Conservation (phyloP, 2,888 invertebrate genomes). For the Leucophenga maculata region DNA sequence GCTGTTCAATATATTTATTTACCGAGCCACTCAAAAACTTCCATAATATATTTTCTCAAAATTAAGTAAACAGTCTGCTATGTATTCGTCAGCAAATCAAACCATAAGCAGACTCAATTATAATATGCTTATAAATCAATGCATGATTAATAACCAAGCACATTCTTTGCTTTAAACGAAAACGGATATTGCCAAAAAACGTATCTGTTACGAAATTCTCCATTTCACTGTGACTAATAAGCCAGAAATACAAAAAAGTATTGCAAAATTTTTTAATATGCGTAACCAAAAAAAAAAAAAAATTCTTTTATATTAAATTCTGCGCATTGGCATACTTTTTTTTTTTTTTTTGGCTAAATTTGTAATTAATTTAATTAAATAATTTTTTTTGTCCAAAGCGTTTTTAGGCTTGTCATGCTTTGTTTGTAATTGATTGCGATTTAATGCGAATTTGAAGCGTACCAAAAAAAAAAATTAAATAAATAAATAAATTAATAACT, state of each 20-base stretch:
- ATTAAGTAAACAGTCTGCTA: too few species aligned
- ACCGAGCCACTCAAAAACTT: too few species aligned
- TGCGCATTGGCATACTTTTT: constrained; percentile 12
- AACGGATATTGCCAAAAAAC: constrained; percentile 21
- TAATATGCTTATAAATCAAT: not conserved
- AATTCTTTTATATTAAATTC: not conserved
- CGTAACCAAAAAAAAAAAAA: constrained; percentile 3
- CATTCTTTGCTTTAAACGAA: not conserved
- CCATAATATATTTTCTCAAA: too few species aligned
- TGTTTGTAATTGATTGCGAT: not conserved
- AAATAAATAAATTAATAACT: not conserved
- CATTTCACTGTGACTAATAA: constrained; percentile 1
- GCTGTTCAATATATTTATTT: too few species aligned
- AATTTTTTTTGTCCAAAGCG: too few species aligned
- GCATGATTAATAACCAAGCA: constrained; percentile 9
- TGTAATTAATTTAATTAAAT: too few species aligned
- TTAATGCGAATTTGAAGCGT: not conserved
- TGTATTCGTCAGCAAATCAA: too few species aligned
- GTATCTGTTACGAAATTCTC: not conserved
- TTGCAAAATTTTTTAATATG: constrained; percentile 12
- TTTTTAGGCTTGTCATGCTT: not conserved
- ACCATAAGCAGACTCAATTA: too few species aligned
- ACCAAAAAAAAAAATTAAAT: not conserved
- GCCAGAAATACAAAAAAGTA: too few species aligned
- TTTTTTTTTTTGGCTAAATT: not conserved